Conservation (phyloP, 2,888 invertebrate genomes). For the Microctonus brassicae region DNA sequence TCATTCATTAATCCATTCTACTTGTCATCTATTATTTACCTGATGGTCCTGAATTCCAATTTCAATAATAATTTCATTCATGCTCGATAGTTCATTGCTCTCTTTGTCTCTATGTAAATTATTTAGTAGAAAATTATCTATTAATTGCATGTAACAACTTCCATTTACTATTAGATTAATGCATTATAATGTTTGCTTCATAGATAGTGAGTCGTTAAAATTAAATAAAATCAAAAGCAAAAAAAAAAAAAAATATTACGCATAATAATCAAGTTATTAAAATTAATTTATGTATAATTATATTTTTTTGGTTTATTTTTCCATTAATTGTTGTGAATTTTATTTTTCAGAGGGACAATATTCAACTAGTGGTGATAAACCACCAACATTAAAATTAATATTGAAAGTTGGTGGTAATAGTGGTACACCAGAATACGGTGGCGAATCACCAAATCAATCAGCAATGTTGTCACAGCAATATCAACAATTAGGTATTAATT, state of each 20-base stretch:
- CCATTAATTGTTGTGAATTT: not conserved
- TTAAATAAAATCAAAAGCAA: not conserved
- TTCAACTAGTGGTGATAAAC: conserved; percentile 66
- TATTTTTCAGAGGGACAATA: conserved; percentile 56
- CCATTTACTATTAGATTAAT: not conserved
- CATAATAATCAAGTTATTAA: not conserved
- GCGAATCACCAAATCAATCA: conserved; percentile 59
- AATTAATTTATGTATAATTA: too few species aligned
- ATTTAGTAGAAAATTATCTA: not conserved
- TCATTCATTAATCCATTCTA: conserved; percentile 17
- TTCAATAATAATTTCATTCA: not conserved
- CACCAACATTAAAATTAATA: conserved; percentile 78
- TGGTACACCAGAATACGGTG: conserved; percentile 76
- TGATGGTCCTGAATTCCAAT: not conserved
- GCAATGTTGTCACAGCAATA: conserved; percentile 64
- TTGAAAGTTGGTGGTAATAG: conserved; percentile 79
- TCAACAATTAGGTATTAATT: conserved; percentile 65
- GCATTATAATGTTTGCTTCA: not conserved
- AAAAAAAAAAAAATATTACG: not conserved
- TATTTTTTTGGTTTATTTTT: not conserved
- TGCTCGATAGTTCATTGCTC: not conserved
- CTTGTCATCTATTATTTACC: not conserved
- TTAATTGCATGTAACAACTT: not conserved
- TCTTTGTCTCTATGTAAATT: not conserved
- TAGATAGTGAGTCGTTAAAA: not conserved